Conservation (phyloP, 2,888 invertebrate genomes). For the Hirtodrosophila alboralis region DNA sequence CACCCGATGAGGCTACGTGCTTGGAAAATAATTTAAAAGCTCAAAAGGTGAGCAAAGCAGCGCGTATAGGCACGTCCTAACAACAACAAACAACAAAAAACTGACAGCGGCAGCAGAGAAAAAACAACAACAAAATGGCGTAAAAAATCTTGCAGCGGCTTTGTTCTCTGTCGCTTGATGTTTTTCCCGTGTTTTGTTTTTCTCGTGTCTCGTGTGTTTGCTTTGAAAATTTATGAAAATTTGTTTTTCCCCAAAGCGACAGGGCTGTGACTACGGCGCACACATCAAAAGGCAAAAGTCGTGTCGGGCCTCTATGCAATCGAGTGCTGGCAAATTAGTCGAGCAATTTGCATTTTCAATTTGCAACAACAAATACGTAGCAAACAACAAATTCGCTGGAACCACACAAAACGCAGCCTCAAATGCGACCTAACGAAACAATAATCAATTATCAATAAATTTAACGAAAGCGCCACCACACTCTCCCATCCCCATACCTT, state of each 20-base stretch:
- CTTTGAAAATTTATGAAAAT: constrained; percentile 81
- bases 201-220: constrained; percentile 59
- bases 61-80: constrained; percentile 76
- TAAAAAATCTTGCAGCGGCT: constrained; percentile 51
- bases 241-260: constrained; percentile 69
- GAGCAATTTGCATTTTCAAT: constrained; percentile 81
- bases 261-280: too few relatives aligned
- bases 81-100: constrained; percentile 47
- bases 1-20: constrained; percentile 78
- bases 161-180: constrained; percentile 23
- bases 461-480: constrained; percentile 35
- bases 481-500: background rate
- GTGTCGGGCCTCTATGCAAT: constrained; percentile 27
- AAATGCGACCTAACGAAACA: constrained; percentile 76
- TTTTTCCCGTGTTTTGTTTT: constrained; percentile 17
- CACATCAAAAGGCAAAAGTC: constrained; percentile 46
- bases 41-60: constrained; percentile 80
- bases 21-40: constrained; percentile 82
- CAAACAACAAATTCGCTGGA: constrained; percentile 30
- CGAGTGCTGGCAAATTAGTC: constrained; percentile 55
- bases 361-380: constrained; percentile 71
- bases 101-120: constrained; percentile 6
- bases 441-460: constrained; percentile 82
- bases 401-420: constrained; percentile 46
- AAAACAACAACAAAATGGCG: constrained; percentile 64